Base-by-base conservation (phyloP, 2,797 vertebrate genomes). In the Microctenopoma lineatum region DNA sequence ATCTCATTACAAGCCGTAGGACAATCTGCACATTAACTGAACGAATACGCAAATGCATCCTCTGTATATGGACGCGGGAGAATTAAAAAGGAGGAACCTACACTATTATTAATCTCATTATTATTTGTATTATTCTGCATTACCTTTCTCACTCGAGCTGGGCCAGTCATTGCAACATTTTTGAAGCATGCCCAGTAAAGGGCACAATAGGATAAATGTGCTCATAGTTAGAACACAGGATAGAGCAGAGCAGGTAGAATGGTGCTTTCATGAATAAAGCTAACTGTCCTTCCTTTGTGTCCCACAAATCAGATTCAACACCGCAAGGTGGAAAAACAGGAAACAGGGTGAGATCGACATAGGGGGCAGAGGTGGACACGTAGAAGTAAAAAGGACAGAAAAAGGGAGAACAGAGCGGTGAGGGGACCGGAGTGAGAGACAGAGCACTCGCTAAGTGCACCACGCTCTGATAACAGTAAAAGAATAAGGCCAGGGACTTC, bases 1-100 rank as follows among this genome's bases (percentile, higher is more conserved):
- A 91, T 93, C 88, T 90, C 83, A 88, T 89, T 89, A 92, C 90
- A 88, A 89, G 84, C 84, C 77, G 66, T 79, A 55, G 73, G 78
- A 90, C 77, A 70, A 56, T 75, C 61, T 68, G 66, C 67, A 81
- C 47, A 71, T 81, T 78, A 80, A 85, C 90, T 80, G 70, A 85
- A 80, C 85, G 86, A 80, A 89, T 87, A 89, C 88, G 80, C 84
- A 88, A 91, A 90, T 79, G 47, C 29, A 51, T 69, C 70, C 47
- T 64, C 67, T 78, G 75, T 85, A 86, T 56, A 73, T 53, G 39
- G 69, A 87, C 75, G 5, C 1, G 7, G 47, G 82, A 59, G 73
- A 88, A 79, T 89, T 78, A 54, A 77, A 54, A 54, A 77, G 59
- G 76, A 73, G 51, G 67, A 64, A 68, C 62, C 63, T 58, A 70